Evolutionary conservation across 2,113 vertebrate species (phyloP).

Genomic region (Mola mola): DNA sequence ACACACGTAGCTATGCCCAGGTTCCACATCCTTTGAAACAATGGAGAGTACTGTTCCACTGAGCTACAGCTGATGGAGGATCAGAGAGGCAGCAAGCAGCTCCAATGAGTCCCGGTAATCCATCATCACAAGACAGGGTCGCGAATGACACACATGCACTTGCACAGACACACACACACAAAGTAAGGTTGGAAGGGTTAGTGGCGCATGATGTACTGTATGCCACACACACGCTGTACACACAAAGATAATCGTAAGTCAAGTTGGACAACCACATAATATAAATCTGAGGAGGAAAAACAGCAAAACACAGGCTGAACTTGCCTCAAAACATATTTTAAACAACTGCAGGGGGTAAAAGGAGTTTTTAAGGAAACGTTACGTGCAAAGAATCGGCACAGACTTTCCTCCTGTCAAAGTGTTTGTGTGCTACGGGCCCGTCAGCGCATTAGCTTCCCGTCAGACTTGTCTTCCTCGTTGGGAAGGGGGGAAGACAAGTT

Average conservation of each 20-base stretch:
- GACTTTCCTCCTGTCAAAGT: constrained; percentile 6
- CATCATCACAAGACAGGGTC: constrained; percentile 66
- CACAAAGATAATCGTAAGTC: constrained; percentile 20
- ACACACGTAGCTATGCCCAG: neutral
- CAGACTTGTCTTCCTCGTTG: constrained; percentile 26
- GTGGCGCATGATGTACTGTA: constrained; percentile 32
- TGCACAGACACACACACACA: constrained; percentile 5
- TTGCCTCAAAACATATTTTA: neutral
- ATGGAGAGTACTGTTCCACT: constrained; percentile 66
- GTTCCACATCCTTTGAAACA: constrained; percentile 49
- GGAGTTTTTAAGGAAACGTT: neutral
- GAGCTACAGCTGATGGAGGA: constrained; percentile 68
- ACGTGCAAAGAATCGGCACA: neutral
- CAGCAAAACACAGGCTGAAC: neutral
- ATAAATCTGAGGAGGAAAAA: neutral
- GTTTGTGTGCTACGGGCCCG: constrained; percentile 6
- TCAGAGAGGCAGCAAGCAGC: constrained; percentile 64
- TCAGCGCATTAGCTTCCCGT: constrained; percentile 28
- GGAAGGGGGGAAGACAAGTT: constrained; percentile 21
- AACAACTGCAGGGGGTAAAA: no score
- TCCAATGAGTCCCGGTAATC: constrained; percentile 66
- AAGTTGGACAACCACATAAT: constrained; percentile 3
- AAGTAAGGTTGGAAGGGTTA: constrained; percentile 22
- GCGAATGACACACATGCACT: constrained; percentile 39
- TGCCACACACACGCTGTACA: constrained; percentile 3